phyloP scores from a whole-genome alignment of 37 sponge, comb jelly and placozoan genomes.

The Bolinopsis microptera region DNA sequence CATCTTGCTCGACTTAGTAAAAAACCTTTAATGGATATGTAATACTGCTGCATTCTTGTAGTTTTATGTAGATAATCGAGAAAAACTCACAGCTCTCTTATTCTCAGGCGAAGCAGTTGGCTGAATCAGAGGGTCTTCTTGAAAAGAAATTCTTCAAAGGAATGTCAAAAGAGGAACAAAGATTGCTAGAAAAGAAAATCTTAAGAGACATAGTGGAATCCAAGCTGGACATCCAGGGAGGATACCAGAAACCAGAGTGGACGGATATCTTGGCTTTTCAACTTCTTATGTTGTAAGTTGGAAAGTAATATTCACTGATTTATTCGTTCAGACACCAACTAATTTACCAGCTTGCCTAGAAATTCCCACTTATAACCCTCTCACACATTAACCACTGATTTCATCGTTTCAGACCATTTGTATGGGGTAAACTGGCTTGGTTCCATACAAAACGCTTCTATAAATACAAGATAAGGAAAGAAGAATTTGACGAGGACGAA shows the following conservation, averaged over 20 bases:
- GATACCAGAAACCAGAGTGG: conserved; percentile 57
- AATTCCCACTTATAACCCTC: no score
- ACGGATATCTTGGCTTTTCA: conserved; percentile 22
- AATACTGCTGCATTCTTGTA: no score
- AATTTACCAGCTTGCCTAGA: no score
- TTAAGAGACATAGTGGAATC: conserved; percentile 53
- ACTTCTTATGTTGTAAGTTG: conserved; percentile 21
- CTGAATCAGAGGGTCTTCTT: conserved; percentile 21
- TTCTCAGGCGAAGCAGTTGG: conserved; percentile 48
- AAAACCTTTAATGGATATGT: no score
- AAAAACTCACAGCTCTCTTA: no score
- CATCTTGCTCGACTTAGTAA: no score
- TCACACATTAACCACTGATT: no score
- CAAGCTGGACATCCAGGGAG: conserved; percentile 47
- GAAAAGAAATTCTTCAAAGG: conserved; percentile 63
- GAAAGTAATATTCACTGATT: not conserved
- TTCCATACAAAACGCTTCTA: conserved; percentile 41
- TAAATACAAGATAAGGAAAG: conserved; percentile 19
- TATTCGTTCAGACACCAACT: not conserved
- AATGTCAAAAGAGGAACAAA: conserved; percentile 62
- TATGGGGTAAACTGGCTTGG: not conserved
- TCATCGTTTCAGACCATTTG: conserved; percentile 12
- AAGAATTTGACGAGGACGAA: conserved; percentile 15
- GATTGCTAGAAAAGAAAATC: conserved; percentile 16
- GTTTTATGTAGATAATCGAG: not conserved